Evolutionary conservation across 2,888 invertebrate genomes (phyloP), one percentile per base, ranked within the genome.

Genomic region (Meghimatium bilineatum): DNA sequence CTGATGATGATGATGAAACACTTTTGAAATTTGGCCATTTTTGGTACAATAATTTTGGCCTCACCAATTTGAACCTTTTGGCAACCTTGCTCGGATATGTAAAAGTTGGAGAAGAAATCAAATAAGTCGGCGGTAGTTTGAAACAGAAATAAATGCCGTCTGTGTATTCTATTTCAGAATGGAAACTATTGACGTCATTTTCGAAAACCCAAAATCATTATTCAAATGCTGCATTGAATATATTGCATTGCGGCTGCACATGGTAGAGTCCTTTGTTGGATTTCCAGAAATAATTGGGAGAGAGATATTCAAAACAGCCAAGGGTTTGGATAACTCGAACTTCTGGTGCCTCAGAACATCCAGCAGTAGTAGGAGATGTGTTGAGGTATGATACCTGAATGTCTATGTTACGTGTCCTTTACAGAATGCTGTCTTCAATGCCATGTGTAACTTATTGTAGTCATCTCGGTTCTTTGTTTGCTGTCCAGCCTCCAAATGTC

Each of bases 271-370:
- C 5, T 23, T 78, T 3, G 63, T 66, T 29, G 78, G 66, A 14
- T 67, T 78, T 29, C 78, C 78, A 20, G 78, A 78, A 49, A 78
- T 78, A 3, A 20, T 78, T 3, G 78, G 78, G 44, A 78, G 34
- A 49, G 78, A 78, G 12, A 67, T 78, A 29, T 78, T 78, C 44
- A 8, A 78, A 44, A 32, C n/a, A 26, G 66, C 78, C 20, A 36
- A 38, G 17, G 38, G 52, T 29, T 10, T 14, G 32, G 12, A 44
- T 12, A 32, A 29, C 56, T 26, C 20, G 1, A 44, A 49, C 44
- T 72, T 44, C 1, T n/a, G 38, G 10, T n/a, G 72, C 29, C 44
- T 72, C 20, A 38, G 44, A n/a, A n/a, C 44, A 44, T 44, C 44
- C 44, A 44, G 12, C 44, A 44, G 5, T 23, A 38, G 26, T 20